These are phyloP conservation scores for Melanotaenia nigrans DNA, from an alignment of 2,797 vertebrate species.

Conservation along the genomic window DNA sequence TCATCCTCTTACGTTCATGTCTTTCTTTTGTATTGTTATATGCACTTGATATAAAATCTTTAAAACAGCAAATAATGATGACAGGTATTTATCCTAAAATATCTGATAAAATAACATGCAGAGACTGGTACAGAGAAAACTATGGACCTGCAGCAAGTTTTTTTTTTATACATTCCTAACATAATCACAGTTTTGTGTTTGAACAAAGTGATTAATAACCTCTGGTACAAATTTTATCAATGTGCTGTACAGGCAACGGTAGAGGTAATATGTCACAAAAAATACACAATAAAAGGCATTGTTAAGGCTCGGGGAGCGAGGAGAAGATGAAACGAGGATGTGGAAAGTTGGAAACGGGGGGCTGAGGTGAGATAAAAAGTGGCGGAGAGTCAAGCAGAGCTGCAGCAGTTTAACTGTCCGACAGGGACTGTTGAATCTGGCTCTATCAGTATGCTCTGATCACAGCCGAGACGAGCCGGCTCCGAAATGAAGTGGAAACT, in stretches of 20 bases:
- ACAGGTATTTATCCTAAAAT: neutral
- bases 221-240: neutral
- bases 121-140: neutral
- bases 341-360: neutral
- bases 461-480: slow-evolving; percentile 15
- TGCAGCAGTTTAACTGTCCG: slow-evolving; percentile 41
- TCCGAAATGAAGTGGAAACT: slow-evolving; percentile 33
- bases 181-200: neutral
- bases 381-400: slow-evolving; percentile 8
- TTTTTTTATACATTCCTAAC: neutral
- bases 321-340: slow-evolving; percentile 3
- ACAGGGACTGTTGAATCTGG: slow-evolving; percentile 51
- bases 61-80: neutral
- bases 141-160: too few relatives aligned
- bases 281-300: neutral
- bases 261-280: neutral
- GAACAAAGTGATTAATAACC: neutral
- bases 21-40: neutral
- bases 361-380: slow-evolving; percentile 19
- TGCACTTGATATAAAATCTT: neutral
- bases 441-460: slow-evolving; percentile 33
- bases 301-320: neutral
- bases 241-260: neutral
- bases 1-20: neutral
- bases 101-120: neutral